phyloP scores from a whole-genome alignment of 1,140 invertebrate genomes.

The Oscheius sp. region DNA sequence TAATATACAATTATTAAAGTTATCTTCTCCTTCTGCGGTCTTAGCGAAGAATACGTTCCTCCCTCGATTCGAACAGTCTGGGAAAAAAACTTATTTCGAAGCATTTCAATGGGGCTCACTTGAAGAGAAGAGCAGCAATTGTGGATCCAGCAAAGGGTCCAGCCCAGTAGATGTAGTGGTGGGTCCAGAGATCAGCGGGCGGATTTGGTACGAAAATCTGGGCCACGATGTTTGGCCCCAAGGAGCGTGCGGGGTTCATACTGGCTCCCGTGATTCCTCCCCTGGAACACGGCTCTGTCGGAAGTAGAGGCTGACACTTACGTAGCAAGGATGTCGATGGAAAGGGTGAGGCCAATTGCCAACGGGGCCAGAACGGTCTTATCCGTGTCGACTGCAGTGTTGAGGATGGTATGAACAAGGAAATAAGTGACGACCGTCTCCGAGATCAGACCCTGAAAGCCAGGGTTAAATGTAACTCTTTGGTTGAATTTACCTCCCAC shows the following conservation, averaged over 20 bases:
- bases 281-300: conserved; percentile 34
- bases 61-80: conserved; percentile 8
- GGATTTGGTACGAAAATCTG: conserved; percentile 20
- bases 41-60: neutral
- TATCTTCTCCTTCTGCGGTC: too few species aligned
- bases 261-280: conserved; percentile 61
- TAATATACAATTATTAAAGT: too few species aligned
- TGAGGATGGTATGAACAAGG: conserved; percentile 58
- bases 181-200: neutral
- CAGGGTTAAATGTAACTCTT: neutral
- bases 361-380: conserved; percentile 55
- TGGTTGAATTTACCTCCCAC: conserved; percentile 9
- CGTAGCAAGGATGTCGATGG: conserved; percentile 58
- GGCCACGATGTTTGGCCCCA: conserved; percentile 61
- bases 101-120: neutral
- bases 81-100: neutral
- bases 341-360: conserved; percentile 61
- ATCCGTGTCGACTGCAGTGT: conserved; percentile 54
- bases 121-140: conserved; percentile 44
- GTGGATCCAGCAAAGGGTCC: conserved; percentile 58
- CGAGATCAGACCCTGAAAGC: conserved; percentile 48
- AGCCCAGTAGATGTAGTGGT: conserved; percentile 63
- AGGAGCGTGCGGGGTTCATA: conserved; percentile 63
- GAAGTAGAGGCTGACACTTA: neutral
- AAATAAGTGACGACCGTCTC: conserved; percentile 59